phyloP scores from a whole-genome alignment of 2,888 invertebrate species.

The Unio delphinus region DNA sequence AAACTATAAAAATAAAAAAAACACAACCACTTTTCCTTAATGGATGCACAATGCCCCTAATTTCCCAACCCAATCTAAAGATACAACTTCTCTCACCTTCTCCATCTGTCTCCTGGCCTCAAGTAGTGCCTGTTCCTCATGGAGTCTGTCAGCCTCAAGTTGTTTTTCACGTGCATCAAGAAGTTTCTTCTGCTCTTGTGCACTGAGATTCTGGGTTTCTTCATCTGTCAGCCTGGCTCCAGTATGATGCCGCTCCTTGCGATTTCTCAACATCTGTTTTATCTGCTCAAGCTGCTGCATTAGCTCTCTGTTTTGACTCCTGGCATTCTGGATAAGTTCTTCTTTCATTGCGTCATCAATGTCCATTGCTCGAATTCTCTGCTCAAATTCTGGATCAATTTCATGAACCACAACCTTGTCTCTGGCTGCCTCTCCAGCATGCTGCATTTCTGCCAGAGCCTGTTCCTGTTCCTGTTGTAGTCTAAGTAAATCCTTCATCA shows the following conservation, averaged over 20 bases:
- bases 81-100: conserved; percentile 41
- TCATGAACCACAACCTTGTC: conserved; percentile 30
- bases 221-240: conserved; percentile 36
- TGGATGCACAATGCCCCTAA: no score
- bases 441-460: conserved; percentile 56
- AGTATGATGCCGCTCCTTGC: conserved; percentile 37
- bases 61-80: background rate
- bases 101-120: conserved; percentile 50
- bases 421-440: conserved; percentile 31
- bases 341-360: conserved; percentile 41
- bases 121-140: conserved; percentile 58
- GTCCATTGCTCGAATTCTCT: conserved; percentile 37
- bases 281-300: conserved; percentile 39
- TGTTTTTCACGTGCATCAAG: conserved; percentile 45
- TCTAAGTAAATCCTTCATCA: conserved; percentile 53
- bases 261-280: conserved; percentile 38
- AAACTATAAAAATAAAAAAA: no score
- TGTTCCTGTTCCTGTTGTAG: conserved; percentile 60
- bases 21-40: no score
- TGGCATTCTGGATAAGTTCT: conserved; percentile 37
- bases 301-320: conserved; percentile 36
- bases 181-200: conserved; percentile 49
- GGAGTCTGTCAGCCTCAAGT: conserved; percentile 56
- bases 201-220: conserved; percentile 44
- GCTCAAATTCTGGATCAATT: conserved; percentile 47